Base-by-base conservation (phyloP, 2,113 vertebrate genomes). In the Gracilinanus agilis region DNA sequence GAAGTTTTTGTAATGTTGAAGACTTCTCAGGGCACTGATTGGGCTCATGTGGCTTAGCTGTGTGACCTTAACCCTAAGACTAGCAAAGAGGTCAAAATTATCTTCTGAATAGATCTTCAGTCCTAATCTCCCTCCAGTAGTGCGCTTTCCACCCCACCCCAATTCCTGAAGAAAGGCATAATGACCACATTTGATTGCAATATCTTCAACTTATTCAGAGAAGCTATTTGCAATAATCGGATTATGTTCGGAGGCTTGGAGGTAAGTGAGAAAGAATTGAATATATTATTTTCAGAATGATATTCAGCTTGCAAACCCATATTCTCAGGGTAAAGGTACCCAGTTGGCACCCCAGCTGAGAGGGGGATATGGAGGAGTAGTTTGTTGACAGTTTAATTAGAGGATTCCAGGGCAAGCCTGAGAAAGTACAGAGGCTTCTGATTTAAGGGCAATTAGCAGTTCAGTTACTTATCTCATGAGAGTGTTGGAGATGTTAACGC, bases 21-120 rank as follows among this genome's bases (percentile, higher is more conserved):
- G 90, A 98, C 98, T 91, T 99, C 99, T 97, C 99, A 99, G 0
- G 99, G 99, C 96, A 99, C 99, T 11, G 99, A 99, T 97, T 99
- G 99, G 99, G 99, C 99, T 98, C 99, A 99, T 24, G 99, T 99
- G 98, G 99, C 99, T 92, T 99, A 99, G 91, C 99, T 99, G 94
- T 99, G 99, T 98, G 99, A 99, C 99, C 99, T 99, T 99, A 99
- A 99, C 98, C 99, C 99, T 97, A 99, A 99, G 99, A 99, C 99
- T 98, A 99, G 99, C 99, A 99, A 99, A 99, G 99, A 99, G 99
- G 98, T 99, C 96, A 99, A 99, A 98, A 99, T 99, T 0, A 99
- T 99, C 96, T 99, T 99, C 96, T 99, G 99, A 98, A 99, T 99
- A 99, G 24, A 56, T 99, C 99, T 93, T 99, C 99, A 0, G 99